A percentile compares a stretch with the other conserved stretches of the same genome.
Conservation (phyloP, 2,888 invertebrate species). For the Ellobium chinense region DNA sequence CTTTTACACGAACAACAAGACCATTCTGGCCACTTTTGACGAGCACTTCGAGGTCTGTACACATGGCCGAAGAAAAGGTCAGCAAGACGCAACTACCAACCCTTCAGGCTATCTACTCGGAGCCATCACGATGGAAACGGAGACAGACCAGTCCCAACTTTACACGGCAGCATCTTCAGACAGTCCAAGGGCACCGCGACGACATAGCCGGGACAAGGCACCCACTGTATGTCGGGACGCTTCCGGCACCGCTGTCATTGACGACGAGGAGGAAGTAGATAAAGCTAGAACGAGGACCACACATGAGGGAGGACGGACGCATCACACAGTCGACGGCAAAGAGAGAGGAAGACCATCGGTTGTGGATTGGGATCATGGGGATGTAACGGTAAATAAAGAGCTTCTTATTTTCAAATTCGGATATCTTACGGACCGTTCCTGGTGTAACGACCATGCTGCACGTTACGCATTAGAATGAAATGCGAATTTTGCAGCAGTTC, state of each 20-base stretch:
- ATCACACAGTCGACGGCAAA: background rate
- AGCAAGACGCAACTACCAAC: no score
- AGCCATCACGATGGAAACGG: no score
- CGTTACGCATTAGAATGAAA: no score
- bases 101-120: no score
- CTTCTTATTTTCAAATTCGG: no score
- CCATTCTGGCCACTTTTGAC: slow-evolving; percentile 46
- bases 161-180: no score
- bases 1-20: slow-evolving; percentile 56
- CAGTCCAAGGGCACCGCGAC: background rate
- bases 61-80: slow-evolving; percentile 1
- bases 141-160: no score
- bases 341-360: background rate
- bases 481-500: no score
- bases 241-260: background rate
- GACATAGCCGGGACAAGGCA: background rate
- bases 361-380: background rate
- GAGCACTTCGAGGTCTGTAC: slow-evolving; percentile 35
- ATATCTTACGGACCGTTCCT: no score
- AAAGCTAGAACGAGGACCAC: background rate
- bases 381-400: no score
- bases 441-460: no score
- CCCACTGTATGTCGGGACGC: background rate
- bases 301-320: background rate
- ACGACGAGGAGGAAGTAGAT: background rate